Percentiles rank a stretch among this genome's conserved stretches.
Evolutionary conservation across 2,888 invertebrate species (phyloP).

Genomic region (Epistrophe grossulariae): DNA sequence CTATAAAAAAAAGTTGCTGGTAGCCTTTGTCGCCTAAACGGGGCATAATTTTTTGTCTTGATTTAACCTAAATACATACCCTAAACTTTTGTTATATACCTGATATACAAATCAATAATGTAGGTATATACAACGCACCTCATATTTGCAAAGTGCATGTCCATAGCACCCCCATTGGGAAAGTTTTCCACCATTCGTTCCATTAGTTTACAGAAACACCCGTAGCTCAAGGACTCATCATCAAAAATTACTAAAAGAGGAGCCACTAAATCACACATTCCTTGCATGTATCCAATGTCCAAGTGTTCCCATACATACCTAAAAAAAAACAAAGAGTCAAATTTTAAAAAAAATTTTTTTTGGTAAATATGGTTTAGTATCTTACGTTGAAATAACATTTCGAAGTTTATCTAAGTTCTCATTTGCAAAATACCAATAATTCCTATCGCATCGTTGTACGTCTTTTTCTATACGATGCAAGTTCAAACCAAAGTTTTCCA

Average conservation of each 20-base stretch:
- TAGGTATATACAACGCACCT: no score
- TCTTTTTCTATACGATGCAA: constrained; percentile 98
- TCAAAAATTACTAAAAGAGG: constrained; percentile 96
- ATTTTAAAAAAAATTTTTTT: no score
- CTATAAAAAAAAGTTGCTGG: no score
- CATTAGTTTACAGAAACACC: constrained; percentile 96
- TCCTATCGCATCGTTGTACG: constrained; percentile 97
- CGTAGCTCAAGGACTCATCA: constrained; percentile 95
- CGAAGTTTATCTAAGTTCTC: constrained; percentile 96
- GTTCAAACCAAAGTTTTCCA: constrained; percentile 94
- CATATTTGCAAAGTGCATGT: constrained; percentile 98
- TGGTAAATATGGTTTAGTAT: no score
- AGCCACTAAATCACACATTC: constrained; percentile 98
- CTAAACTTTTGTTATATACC: no score
- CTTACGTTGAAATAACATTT: constrained; percentile 98
- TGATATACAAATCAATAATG: no score
- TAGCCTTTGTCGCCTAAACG: no score
- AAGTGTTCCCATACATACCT: constrained; percentile 98
- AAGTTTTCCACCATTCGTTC: constrained; percentile 95
- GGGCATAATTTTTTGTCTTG: no score
- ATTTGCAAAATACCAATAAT: constrained; percentile 95
- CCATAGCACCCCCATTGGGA: constrained; percentile 97
- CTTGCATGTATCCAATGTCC: constrained; percentile 97
- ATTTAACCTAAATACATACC: no score
- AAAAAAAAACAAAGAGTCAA: no score